Evolutionary conservation across 2,113 vertebrate species (phyloP).

Genomic region (Nerophis lumbriciformis): DNA sequence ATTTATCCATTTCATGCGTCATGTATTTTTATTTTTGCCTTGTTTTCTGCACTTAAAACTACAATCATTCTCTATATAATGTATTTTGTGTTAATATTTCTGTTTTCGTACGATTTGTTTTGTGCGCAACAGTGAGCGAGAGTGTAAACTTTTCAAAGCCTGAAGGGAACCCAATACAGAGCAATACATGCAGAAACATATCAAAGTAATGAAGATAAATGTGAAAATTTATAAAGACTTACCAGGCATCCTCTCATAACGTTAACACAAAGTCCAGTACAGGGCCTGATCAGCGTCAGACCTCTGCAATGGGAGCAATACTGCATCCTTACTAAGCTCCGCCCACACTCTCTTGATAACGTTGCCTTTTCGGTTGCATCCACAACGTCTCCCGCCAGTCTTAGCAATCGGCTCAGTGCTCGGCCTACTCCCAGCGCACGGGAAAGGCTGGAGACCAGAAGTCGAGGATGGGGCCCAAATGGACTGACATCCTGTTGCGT

Average conservation of each 20-base stretch:
- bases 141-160: too few species aligned
- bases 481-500: slow-evolving; percentile 82
- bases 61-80: too few species aligned
- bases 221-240: slow-evolving; percentile 39
- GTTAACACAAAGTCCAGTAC: slow-evolving; percentile 81
- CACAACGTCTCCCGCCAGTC: slow-evolving; percentile 76
- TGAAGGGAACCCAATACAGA: neutral
- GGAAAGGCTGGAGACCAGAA: slow-evolving; percentile 70
- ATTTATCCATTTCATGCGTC: too few species aligned
- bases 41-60: too few species aligned
- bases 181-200: neutral
- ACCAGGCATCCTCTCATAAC: slow-evolving; percentile 88
- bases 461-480: slow-evolving; percentile 78
- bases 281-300: slow-evolving; percentile 83
- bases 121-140: too few species aligned
- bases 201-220: neutral
- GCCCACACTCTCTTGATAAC: slow-evolving; percentile 76
- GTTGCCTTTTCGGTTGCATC: slow-evolving; percentile 75
- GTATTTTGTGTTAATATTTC: too few species aligned
- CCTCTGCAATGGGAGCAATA: slow-evolving; percentile 88
- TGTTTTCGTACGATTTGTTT: too few species aligned
- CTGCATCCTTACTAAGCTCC: slow-evolving; percentile 82
- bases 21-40: too few species aligned
- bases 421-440: slow-evolving; percentile 74
- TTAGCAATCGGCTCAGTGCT: slow-evolving; percentile 75